Conservation (phyloP, 2,888 invertebrate species). For the Tuta absoluta region DNA sequence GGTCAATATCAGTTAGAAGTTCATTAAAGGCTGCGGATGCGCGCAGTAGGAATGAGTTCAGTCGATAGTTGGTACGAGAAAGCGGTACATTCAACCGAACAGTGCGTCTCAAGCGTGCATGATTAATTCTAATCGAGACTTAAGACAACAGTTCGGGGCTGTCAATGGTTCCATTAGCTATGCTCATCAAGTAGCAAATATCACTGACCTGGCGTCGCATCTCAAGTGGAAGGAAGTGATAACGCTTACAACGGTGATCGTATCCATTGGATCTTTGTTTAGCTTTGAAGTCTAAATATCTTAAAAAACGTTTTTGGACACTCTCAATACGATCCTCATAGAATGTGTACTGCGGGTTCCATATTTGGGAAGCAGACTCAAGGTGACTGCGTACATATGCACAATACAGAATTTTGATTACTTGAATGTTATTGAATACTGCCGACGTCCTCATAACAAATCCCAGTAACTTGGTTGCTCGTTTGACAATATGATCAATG, state of each 20-base stretch:
- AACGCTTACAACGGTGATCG: neutral
- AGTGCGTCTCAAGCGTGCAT: too few relatives aligned
- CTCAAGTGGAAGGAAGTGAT: slow-evolving; percentile 3
- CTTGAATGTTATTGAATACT: neutral
- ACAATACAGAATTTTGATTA: slow-evolving; percentile 8
- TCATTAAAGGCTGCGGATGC: too few relatives aligned
- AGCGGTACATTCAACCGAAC: too few relatives aligned
- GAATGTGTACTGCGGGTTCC: slow-evolving; percentile 11
- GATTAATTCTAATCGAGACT: too few relatives aligned
- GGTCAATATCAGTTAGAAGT: too few relatives aligned
- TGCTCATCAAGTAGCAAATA: too few relatives aligned
- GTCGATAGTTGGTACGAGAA: too few relatives aligned
- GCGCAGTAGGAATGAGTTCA: too few relatives aligned
- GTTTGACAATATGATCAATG: neutral
- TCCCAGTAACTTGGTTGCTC: neutral
- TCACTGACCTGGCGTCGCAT: neutral
- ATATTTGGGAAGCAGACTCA: slow-evolving; percentile 16
- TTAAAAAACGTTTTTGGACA: too few relatives aligned
- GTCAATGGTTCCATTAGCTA: too few relatives aligned
- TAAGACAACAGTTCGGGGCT: too few relatives aligned
- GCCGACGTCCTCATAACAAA: neutral
- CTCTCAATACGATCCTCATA: neutral
- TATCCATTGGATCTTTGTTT: neutral
- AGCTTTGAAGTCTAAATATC: neutral
- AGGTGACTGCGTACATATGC: slow-evolving; percentile 12